Percentiles rank a stretch among this genome's conserved stretches.
These are phyloP conservation scores for Clistopyga incitator DNA, from an alignment of 2,888 invertebrate species.

Conservation along the genomic window DNA sequence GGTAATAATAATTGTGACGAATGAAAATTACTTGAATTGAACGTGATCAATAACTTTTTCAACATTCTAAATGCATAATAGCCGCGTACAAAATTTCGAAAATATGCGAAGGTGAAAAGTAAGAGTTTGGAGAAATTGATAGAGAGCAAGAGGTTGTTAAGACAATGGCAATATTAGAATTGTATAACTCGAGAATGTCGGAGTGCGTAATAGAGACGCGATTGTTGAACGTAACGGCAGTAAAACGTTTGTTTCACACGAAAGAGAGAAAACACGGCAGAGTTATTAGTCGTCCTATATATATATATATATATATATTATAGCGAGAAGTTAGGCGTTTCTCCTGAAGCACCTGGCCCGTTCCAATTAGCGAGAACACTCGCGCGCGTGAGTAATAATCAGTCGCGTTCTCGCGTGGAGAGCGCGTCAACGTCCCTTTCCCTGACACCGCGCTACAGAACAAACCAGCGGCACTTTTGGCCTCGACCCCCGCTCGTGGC, in stretches of 20 bases:
- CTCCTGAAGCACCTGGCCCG: slow-evolving; percentile 17
- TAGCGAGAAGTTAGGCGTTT: neutral
- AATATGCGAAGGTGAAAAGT: neutral
- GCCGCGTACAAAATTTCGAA: too few species aligned
- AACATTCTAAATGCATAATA: too few species aligned
- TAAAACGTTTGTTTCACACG: slow-evolving; percentile 42
- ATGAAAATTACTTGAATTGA: too few species aligned
- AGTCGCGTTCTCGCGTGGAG: slow-evolving; percentile 17
- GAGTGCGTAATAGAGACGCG: slow-evolving; percentile 35
- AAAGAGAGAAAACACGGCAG: neutral
- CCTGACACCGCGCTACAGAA: neutral
- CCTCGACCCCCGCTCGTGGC: slow-evolving; percentile 38
- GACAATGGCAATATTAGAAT: neutral
- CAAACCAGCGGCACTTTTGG: slow-evolving; percentile 17
- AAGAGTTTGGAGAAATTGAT: neutral
- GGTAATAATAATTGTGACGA: too few species aligned
- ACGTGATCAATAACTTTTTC: too few species aligned
- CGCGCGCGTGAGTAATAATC: slow-evolving; percentile 33
- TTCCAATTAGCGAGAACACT: slow-evolving; percentile 39
- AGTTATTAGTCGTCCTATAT: slow-evolving; percentile 1
- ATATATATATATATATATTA: neutral
- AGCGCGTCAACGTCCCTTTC: slow-evolving; percentile 35
- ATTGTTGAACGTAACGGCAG: slow-evolving; percentile 33
- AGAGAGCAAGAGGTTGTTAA: neutral
- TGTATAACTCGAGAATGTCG: slow-evolving; percentile 5